These are phyloP conservation scores for Pseudococcus viburni DNA, from an alignment of 2,888 invertebrate genomes.

Conservation along the genomic window DNA sequence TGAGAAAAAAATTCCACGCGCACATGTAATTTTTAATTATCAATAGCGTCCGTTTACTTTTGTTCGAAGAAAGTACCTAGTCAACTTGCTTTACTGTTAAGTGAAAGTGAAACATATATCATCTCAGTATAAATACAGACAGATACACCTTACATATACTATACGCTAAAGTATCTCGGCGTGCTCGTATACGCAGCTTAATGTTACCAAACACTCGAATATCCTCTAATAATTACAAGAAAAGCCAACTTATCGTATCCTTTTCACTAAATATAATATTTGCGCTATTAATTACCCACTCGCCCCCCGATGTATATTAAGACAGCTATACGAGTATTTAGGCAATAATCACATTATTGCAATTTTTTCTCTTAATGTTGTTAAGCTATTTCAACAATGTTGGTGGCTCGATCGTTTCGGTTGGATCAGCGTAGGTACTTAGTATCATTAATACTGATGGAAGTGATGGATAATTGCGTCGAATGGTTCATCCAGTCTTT, in stretches of 20 bases:
- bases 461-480: neutral
- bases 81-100: slow-evolving; percentile 51
- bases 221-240: neutral
- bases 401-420: neutral
- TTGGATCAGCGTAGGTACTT: neutral
- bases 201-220: neutral
- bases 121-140: neutral
- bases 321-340: neutral
- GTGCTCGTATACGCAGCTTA: neutral
- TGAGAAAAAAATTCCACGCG: neutral
- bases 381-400: neutral
- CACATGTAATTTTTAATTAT: slow-evolving; percentile 29
- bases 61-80: slow-evolving; percentile 52
- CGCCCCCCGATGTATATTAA: neutral
- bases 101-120: slow-evolving; percentile 57
- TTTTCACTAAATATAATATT: neutral
- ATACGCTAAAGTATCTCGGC: neutral
- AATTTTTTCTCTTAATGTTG: neutral
- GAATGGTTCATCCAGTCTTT: slow-evolving; percentile 17
- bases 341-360: neutral
- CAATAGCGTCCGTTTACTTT: slow-evolving; percentile 42
- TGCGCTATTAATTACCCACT: slow-evolving; percentile 12
- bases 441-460: neutral
- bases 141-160: neutral
- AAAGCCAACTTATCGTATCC: neutral